A percentile compares a stretch with the other conserved stretches of the same genome.
phyloP scores from a whole-genome alignment of 2,797 vertebrate genomes.

The Percopsis omiscomaycus region DNA sequence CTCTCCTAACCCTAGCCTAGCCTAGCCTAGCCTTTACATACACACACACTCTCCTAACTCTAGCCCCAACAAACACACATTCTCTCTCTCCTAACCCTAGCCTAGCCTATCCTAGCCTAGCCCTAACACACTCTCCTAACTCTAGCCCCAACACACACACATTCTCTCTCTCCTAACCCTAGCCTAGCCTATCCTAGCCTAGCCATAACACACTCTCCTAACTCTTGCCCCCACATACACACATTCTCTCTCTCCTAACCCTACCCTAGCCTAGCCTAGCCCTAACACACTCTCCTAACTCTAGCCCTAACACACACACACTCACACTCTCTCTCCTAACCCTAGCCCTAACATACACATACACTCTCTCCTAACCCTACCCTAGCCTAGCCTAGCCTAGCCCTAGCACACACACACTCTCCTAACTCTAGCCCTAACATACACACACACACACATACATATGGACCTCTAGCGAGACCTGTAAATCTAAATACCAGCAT shows the following conservation, averaged over 20 bases:
- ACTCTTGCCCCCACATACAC: background rate
- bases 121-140: too few species aligned
- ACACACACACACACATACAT: too few species aligned
- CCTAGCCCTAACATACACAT: background rate
- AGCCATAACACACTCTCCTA: background rate
- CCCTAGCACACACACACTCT: background rate
- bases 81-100: background rate
- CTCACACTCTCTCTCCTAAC: background rate
- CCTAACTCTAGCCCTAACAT: background rate
- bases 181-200: too few species aligned
- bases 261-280: too few species aligned
- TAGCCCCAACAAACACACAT: too few species aligned
- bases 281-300: too few species aligned
- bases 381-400: background rate
- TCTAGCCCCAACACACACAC: background rate
- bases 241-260: background rate
- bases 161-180: background rate
- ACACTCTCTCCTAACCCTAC: background rate
- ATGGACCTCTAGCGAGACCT: background rate
- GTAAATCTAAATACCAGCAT: constrained; percentile 46
- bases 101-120: background rate
- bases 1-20: background rate
- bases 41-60: too few species aligned
- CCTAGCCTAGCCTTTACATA: background rate
- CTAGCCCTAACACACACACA: background rate